phyloP scores from a whole-genome alignment of 2,113 vertebrate genomes.

The Ptychochromis oligacanthus region DNA sequence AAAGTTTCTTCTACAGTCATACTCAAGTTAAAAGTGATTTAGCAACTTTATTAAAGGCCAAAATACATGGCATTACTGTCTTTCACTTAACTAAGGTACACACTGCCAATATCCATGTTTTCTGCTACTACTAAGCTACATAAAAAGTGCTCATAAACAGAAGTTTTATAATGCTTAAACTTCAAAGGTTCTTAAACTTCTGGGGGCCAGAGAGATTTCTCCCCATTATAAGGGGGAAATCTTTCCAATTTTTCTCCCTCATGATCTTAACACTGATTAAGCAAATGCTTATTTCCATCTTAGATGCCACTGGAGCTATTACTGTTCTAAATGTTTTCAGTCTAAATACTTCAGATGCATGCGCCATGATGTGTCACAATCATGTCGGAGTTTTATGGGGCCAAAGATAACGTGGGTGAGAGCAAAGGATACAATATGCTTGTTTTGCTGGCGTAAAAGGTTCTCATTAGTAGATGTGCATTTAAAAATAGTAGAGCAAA shows the following conservation, averaged over 20 bases:
- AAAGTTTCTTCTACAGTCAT: slow-evolving; percentile 24
- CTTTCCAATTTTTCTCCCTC: not conserved
- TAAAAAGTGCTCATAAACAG: not conserved
- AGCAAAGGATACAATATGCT: not conserved
- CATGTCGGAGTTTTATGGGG: not conserved
- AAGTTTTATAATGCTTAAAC: not conserved
- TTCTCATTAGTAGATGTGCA: not conserved
- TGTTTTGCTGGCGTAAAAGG: not conserved
- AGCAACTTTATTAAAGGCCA: not conserved
- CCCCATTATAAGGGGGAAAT: not conserved
- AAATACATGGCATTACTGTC: not conserved
- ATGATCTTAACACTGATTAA: not conserved
- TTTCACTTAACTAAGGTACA: not conserved
- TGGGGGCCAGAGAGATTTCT: not conserved
- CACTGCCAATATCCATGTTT: not conserved
- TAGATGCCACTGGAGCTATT: not conserved
- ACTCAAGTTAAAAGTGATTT: slow-evolving; percentile 11
- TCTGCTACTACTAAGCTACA: not conserved
- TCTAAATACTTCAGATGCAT: not conserved
- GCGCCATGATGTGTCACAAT: not conserved
- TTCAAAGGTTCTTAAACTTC: not conserved
- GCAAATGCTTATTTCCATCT: not conserved
- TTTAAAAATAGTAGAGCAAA: not conserved
- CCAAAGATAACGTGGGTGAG: not conserved
- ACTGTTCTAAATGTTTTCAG: not conserved